Percentiles rank a stretch among this genome's conserved stretches.
These are phyloP conservation scores for Zootermopsis nevadensis DNA, from an alignment of 2,888 invertebrate genomes.

Conservation along the genomic window DNA sequence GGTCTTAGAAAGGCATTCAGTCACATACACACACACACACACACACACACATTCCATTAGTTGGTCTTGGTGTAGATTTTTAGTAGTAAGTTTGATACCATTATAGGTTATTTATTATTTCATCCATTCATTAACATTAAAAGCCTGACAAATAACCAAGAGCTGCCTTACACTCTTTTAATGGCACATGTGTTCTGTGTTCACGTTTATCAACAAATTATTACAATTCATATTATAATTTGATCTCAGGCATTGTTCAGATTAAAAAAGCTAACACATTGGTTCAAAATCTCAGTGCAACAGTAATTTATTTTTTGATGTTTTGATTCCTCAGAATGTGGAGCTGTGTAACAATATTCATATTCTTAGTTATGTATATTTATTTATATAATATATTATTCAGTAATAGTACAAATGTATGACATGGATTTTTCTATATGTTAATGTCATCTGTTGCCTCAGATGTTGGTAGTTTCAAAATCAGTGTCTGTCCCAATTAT, in stretches of 20 bases:
- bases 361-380: not conserved
- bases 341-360: not conserved
- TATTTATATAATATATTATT: not conserved
- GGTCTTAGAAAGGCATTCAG: too few relatives aligned
- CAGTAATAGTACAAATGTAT: not conserved
- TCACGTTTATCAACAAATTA: not conserved
- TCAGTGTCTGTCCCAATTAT: too few relatives aligned
- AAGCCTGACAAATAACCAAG: constrained; percentile 4
- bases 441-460: too few relatives aligned
- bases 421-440: not conserved
- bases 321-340: not conserved
- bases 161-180: not conserved
- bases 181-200: not conserved
- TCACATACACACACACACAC: too few relatives aligned
- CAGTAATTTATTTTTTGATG: not conserved
- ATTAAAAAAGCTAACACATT: not conserved
- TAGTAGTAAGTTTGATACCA: not conserved
- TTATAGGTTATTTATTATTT: not conserved
- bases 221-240: constrained; percentile 1
- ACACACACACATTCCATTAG: too few relatives aligned
- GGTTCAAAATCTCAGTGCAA: not conserved
- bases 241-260: not conserved
- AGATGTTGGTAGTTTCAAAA: too few relatives aligned
- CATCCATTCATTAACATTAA: not conserved
- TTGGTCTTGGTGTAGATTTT: not conserved